phyloP scores from a whole-genome alignment of 2,888 invertebrate species.

The Sminthurinus aureus region DNA sequence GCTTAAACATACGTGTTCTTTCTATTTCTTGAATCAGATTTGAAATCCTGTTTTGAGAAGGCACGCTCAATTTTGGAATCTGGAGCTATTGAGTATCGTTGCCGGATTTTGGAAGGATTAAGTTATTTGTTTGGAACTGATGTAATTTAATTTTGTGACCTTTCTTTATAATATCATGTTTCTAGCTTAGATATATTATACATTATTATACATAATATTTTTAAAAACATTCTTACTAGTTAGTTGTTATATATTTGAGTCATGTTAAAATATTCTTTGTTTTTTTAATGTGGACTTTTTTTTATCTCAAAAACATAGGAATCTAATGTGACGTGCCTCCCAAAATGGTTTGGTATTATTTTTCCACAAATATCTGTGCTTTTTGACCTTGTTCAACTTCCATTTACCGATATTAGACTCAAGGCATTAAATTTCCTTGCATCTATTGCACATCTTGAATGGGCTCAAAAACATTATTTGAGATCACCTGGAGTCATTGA shows the following conservation, averaged over 20 bases:
- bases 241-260: no score
- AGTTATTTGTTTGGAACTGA: conserved; percentile 56
- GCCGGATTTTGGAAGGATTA: conserved; percentile 52
- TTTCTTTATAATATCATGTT: conserved; percentile 1
- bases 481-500: conserved; percentile 63
- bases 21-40: conserved; percentile 37
- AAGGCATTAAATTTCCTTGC: conserved; percentile 55
- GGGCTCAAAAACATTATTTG: conserved; percentile 59
- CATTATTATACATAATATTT: no score
- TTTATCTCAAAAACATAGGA: conserved; percentile 41
- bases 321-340: conserved; percentile 46
- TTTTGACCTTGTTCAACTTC: conserved; percentile 57
- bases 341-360: conserved; percentile 55
- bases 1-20: not conserved
- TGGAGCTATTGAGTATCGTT: conserved; percentile 49
- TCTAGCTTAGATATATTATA: conserved; percentile 2
- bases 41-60: conserved; percentile 48
- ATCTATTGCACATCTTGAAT: conserved; percentile 55
- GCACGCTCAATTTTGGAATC: conserved; percentile 50
- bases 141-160: conserved; percentile 35
- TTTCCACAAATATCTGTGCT: conserved; percentile 54
- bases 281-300: conserved; percentile 14
- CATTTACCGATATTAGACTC: conserved; percentile 58
- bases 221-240: no score
- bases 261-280: conserved; percentile 21